Evolutionary conservation across 2,797 vertebrate genomes (phyloP), one percentile per base, ranked within the genome.

Genomic region (Garrulus glandarius): DNA sequence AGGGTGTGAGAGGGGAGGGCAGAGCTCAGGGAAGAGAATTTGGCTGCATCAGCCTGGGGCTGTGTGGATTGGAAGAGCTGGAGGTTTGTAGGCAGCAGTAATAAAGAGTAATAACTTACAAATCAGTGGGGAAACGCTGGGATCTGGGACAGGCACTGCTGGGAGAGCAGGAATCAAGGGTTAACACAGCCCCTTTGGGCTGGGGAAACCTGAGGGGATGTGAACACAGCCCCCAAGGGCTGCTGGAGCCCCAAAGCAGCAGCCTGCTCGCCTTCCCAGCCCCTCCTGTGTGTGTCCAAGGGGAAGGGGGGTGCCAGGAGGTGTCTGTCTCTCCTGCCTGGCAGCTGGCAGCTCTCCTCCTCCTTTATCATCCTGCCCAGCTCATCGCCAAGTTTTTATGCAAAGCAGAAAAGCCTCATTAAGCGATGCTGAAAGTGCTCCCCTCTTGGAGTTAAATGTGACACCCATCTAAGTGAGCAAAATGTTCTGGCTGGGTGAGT

Each of bases 351-450:
- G 64, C 49, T 77, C 81, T 87, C 70, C 84, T 79, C 70, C 86
- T 82, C 86, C 86, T 80, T 56, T 36, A 78, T 78, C 86, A 92
- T 64, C 60, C 78, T 46, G 30, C 61, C 34, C 37, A 80, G 64
- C 24, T 72, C 80, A 32, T 34, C 56, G 93, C 93, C 84, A 87
- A 70, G 90, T 23, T 84, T 76, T 87, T 87, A 89, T 92, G 92
- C 84, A 87, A 77, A 96, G 60, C 63, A 80, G 87, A 74, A 32
- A 60, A 82, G 70, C 24, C 78, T 96, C 81, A 82, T 94, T 85
- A 94, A 89, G 52, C 18, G 69, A 37, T 92, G 89, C 67, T 84
- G 89, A 21, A 59, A 91, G 69, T 50, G 23, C 65, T 89, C 65
- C 82, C 93, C 65, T 86, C 72, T 65, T 22, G 53, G 71, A 72